These are phyloP conservation scores for Diarsia brunnea DNA, from an alignment of 2,888 invertebrate genomes.

Conservation along the genomic window DNA sequence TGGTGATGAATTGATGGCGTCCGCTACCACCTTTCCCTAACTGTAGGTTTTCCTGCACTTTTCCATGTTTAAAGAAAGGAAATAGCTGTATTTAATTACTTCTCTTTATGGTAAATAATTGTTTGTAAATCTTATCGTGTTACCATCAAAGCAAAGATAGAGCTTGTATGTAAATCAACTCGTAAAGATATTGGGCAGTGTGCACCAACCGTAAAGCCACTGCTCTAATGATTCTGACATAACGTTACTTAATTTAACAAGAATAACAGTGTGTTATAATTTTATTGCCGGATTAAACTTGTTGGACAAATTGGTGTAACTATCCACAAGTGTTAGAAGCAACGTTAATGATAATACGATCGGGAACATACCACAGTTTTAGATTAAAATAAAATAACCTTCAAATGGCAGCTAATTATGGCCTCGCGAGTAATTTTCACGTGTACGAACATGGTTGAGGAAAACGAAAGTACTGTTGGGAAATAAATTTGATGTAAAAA, in stretches of 20 bases:
- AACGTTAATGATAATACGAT: constrained; percentile 67
- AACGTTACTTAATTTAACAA: constrained; percentile 80
- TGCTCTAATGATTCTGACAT: constrained; percentile 69
- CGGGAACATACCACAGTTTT: constrained; percentile 38
- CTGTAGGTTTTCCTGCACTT: constrained; percentile 4
- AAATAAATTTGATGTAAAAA: constrained; percentile 36
- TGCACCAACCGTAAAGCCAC: constrained; percentile 55
- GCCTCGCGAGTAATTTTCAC: constrained; percentile 57
- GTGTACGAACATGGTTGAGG: constrained; percentile 45
- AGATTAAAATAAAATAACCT: constrained; percentile 57
- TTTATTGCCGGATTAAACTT: constrained; percentile 74
- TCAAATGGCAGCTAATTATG: constrained; percentile 64
- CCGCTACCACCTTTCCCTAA: background rate
- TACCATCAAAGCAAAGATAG: constrained; percentile 8
- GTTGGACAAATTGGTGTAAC: constrained; percentile 70
- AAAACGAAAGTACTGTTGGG: constrained; percentile 61
- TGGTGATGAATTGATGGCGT: constrained; percentile 17
- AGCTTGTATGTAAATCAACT: constrained; percentile 48
- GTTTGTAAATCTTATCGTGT: constrained; percentile 8
- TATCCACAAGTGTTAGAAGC: constrained; percentile 66
- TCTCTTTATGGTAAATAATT: constrained; percentile 29
- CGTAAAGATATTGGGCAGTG: constrained; percentile 53
- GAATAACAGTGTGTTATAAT: constrained; percentile 74
- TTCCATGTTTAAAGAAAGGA: constrained; percentile 15
- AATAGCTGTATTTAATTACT: constrained; percentile 22